Base-by-base conservation (phyloP, 2,888 invertebrate genomes). In the Phortica okadai region DNA sequence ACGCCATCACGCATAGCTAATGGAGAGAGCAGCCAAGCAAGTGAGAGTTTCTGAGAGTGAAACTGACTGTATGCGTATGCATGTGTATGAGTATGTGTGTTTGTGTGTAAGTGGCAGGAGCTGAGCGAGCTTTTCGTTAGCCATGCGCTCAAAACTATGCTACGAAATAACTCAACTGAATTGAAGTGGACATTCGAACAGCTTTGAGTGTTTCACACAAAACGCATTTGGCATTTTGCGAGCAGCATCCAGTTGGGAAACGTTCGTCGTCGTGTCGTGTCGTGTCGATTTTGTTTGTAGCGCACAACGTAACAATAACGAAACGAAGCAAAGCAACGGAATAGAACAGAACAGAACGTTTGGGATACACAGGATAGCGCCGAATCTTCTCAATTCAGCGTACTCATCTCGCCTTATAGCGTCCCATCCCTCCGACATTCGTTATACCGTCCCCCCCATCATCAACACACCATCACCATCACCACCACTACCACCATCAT, bases 201-300 rank as follows among this genome's bases (percentile, higher is more conserved):
- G 79, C 77, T 79, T 69, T 58, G 77, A 70, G 73, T 70, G 76
- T 54, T 44, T 11, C 21, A 42, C 74, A 56, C 59, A 73, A 80
- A 77, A 76, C 80, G 79, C 80, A 80, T 76, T 56, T 25, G 54
- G 75, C 74, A 62, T 16, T 70, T 72, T 44, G 64, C 78, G 83
- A 89, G 80, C 89, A 90, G 89, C 90, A 90, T 90, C 89, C 89
- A 90, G 90, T 90, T 90, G 88, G 89, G 87, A 90, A 90, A 89
- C 83, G 88, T 84, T 84, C 84, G 86, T 56, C 70, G 70, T 56
- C 54, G 54, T 56, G 70, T 56, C 7, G 62, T 11, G 62, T 62
- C 56, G 56, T 56, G 56, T 33, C 33, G 33, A 33, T 33, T 21
- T 21, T 45, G 6, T n/a, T 59, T 21, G 59, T 7, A 59, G 6